Base-by-base conservation (phyloP, 2,113 vertebrate species). In the Myotis davidii region DNA sequence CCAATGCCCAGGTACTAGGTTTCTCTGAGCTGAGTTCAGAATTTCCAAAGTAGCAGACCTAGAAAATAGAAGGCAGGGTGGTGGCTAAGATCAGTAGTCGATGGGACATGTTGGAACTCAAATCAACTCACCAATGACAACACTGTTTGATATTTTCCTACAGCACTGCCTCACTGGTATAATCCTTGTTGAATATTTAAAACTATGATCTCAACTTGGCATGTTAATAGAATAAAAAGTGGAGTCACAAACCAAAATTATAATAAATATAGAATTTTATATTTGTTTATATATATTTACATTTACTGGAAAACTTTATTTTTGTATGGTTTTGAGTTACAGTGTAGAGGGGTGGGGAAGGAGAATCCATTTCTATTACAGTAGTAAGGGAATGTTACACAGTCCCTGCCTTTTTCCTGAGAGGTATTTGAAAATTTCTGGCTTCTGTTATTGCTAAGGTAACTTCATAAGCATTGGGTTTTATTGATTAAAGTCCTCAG, bases 151-250 rank as follows among this genome's bases (percentile, higher is more conserved):
- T 54, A 13, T 59, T 76, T 92, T 95, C 39, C 20, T 21, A n/a
- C 9, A 42, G 29, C 10, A 61, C 16, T 13, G 4, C 9, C 6
- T 70, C 1, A 0, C 17, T 73, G 42, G 34, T 16, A 21, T n/a
- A 56, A 85, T 77, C 52, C 37, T 70, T 42, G 29, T 54, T 93
- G 39, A 90, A 85, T 52, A 85, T 90, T 90, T 61, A 61, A 93
- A 73, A 73, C 54, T 85, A 37, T 37, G 32, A 54, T 9, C 79
- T 45, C 34, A 27, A 7, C 1, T 85, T 76, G 42, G 16, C 32
- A 67, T 25, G 42, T 73, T 69, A 69, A 69, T 69, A 69, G 65
- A 34, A 59, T 76, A 83, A 64, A 79, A 78, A 42, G 16, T 85
- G 14, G 17, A 54, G 42, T 34, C 72, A 65, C 5, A 79, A 91